Evolutionary conservation across 2,113 vertebrate genomes (phyloP), one percentile per base, ranked within the genome.

Genomic region (Osmerus eperlanus): DNA sequence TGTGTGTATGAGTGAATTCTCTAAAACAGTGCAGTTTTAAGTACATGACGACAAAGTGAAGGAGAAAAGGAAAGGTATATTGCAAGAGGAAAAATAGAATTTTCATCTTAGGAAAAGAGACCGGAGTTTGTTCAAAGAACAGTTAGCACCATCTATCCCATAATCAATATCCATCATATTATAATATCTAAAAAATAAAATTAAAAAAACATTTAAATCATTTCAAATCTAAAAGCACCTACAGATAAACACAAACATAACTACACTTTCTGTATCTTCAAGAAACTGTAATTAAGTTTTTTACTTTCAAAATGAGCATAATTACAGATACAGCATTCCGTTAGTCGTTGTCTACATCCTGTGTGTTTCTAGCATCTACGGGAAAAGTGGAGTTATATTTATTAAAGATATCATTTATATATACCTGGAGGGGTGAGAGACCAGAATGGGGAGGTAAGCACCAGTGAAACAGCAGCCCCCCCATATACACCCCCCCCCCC

Each of bases 21-120:
- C 83, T 89, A 91, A 91, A 47, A 92, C 91, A 93, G 92, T 93
- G 92, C 91, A 93, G 90, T 90, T 91, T 91, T 91, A 92, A 92
- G 92, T 91, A 88, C 87, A 90, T 83, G 87, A 91, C 87, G 88
- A 92, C 87, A 89, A 92, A 91, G 79, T 87, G 83, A 85, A 89
- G 81, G 80, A 87, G 79, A 2, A 83, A 78, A 78, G 83, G 80
- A 78, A 87, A 75, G 84, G 82, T 86, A 89, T 92, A 92, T 92
- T 93, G 90, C 90, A 92, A 92, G 86, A 91, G 86, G 89, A 92
- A 92, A 86, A 91, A 91, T 90, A 91, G 84, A 91, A 85, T 84
- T 90, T 81, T 90, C 80, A 90, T 87, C 87, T 89, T 78, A 82
- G 87, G 74, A 88, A 84, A 73, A 78, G 74, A 81, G 83, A 77